A percentile compares a stretch with the other conserved stretches of the same genome.
Conservation (phyloP, 1,140 invertebrate genomes). For the Manduca sexta region DNA sequence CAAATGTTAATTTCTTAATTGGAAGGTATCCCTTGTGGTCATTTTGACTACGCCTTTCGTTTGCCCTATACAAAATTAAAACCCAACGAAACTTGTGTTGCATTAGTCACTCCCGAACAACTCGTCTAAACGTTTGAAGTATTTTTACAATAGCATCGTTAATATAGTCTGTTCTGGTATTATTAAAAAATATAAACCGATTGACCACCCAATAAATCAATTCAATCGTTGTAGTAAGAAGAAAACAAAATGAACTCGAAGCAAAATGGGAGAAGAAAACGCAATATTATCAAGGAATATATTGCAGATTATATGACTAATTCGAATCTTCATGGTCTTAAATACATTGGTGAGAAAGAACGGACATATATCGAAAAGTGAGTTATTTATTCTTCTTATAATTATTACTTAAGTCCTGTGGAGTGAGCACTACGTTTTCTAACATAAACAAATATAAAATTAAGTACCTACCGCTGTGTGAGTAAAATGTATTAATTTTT, state of each 20-base stretch:
- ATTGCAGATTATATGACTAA: constrained; percentile 51
- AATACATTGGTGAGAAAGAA: constrained; percentile 59
- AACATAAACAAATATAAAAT: too few species aligned
- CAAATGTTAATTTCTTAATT: constrained; percentile 49
- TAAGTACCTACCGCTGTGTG: too few species aligned
- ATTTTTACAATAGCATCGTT: too few species aligned
- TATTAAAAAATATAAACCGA: too few species aligned
- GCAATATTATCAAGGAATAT: constrained; percentile 40
- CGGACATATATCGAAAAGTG: constrained; percentile 51
- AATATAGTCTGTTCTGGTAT: too few species aligned
- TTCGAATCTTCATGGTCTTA: constrained; percentile 58
- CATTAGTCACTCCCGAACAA: constrained; percentile 19
- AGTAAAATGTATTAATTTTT: too few species aligned
- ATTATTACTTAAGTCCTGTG: too few species aligned
- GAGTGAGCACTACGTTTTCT: too few species aligned
- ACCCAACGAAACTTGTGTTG: constrained; percentile 4
- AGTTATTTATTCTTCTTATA: constrained; percentile 11
- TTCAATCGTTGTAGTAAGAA: constrained; percentile 11
- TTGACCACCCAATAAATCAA: too few species aligned
- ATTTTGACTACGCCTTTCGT: constrained; percentile 23
- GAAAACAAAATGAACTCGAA: not conserved
- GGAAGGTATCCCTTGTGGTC: constrained; percentile 29
- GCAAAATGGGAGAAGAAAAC: constrained; percentile 21
- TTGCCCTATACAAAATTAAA: constrained; percentile 28
- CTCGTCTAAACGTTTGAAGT: constrained; percentile 50